Conservation (phyloP, 2,113 vertebrate genomes). For the Paraplagusia blochii region DNA sequence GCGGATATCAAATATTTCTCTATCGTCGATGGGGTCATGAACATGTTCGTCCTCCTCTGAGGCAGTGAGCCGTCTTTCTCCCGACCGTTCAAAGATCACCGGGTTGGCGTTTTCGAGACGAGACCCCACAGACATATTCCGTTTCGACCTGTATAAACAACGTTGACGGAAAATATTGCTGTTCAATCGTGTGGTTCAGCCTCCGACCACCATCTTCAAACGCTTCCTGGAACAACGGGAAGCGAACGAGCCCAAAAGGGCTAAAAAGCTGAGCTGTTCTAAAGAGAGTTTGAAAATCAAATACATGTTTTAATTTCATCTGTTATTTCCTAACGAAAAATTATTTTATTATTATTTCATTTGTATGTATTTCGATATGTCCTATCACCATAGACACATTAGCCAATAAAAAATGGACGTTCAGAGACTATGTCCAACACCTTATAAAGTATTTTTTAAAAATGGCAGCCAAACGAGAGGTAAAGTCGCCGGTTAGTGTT, state of each 20-base stretch:
- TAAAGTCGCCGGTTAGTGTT: too few species aligned
- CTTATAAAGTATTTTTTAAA: too few species aligned
- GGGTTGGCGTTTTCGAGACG: constrained; percentile 65
- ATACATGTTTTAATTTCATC: too few species aligned
- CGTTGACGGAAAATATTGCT: background rate
- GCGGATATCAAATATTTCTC: constrained; percentile 75
- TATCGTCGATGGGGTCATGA: constrained; percentile 65
- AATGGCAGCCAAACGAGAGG: too few species aligned
- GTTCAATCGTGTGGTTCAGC: background rate
- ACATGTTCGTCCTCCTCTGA: constrained; percentile 61
- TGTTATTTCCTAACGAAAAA: too few species aligned
- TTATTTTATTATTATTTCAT: too few species aligned
- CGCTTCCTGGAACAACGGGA: constrained; percentile 37
- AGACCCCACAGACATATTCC: constrained; percentile 34
- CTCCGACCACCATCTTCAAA: background rate
- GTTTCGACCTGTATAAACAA: background rate
- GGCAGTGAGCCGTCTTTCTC: constrained; percentile 43
- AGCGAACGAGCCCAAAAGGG: background rate
- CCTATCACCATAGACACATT: too few species aligned
- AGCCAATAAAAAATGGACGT: too few species aligned
- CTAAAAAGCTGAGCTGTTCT: background rate
- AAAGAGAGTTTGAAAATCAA: too few species aligned
- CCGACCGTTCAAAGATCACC: constrained; percentile 58
- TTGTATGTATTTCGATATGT: too few species aligned
- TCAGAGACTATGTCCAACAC: too few species aligned